Evolutionary conservation across 1,140 invertebrate species (phyloP).

Genomic region (Riptortus pedestris): DNA sequence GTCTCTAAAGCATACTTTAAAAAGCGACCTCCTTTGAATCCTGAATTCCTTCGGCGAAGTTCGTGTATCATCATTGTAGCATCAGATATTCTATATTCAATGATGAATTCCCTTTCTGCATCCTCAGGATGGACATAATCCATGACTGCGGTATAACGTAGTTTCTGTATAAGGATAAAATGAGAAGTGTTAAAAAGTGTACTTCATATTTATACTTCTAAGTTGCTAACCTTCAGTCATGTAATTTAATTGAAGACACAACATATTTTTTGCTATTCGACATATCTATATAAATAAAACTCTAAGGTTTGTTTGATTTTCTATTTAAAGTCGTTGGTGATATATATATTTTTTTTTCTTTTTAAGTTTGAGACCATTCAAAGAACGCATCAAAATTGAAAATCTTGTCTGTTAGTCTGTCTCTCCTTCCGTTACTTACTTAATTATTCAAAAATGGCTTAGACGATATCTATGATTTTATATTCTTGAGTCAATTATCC

Average conservation of each 20-base stretch:
- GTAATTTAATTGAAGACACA: not conserved
- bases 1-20: conserved; percentile 42
- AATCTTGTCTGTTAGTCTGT: no score
- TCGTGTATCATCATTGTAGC: conserved; percentile 52
- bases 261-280: not conserved
- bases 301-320: no score
- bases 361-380: no score
- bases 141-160: conserved; percentile 53
- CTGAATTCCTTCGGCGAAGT: conserved; percentile 51
- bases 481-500: no score
- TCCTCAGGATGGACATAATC: conserved; percentile 58
- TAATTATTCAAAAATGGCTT: no score
- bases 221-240: not conserved
- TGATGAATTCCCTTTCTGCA: conserved; percentile 48
- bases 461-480: no score
- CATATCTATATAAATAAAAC: no score
- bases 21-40: conserved; percentile 58
- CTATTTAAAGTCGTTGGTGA: not conserved
- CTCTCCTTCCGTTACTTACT: no score
- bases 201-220: not conserved
- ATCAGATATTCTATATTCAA: conserved; percentile 54
- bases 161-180: conserved; percentile 35
- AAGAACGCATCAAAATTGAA: no score
- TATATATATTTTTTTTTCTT: not conserved
- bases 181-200: not conserved